phyloP scores from a whole-genome alignment of 2,797 vertebrate genomes.

The Pangasius djambal region DNA sequence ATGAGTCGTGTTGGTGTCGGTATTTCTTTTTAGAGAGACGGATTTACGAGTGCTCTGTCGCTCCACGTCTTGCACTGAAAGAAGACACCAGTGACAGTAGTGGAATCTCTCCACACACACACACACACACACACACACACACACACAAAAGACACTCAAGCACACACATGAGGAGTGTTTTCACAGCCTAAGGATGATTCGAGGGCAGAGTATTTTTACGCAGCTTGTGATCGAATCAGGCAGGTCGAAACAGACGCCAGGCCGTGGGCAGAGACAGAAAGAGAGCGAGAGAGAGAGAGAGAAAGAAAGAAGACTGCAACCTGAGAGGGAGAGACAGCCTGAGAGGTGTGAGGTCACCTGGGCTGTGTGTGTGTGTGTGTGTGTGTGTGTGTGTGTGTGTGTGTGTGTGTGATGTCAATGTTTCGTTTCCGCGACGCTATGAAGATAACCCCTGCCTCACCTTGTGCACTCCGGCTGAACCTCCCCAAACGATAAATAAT shows the following conservation, averaged over 20 bases:
- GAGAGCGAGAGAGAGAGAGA: not conserved
- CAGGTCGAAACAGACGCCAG: conserved; percentile 41
- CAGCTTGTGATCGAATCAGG: conserved; percentile 32
- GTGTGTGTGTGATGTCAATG: conserved; percentile 10
- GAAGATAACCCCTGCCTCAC: conserved; percentile 72
- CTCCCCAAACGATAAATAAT: conserved; percentile 73
- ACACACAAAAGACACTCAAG: conserved; percentile 27
- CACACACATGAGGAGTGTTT: conserved; percentile 20
- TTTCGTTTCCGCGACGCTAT: conserved; percentile 34
- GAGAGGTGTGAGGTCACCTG: conserved; percentile 35
- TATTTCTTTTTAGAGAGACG: conserved; percentile 29
- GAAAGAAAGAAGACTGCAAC: conserved; percentile 1
- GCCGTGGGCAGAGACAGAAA: not conserved
- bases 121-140: conserved; percentile 37
- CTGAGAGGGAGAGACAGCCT: conserved; percentile 10
- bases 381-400: conserved; percentile 18
- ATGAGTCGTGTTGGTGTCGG: conserved; percentile 13
- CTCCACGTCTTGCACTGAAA: conserved; percentile 63
- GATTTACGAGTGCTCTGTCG: conserved; percentile 43
- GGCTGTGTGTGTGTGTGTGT: conserved; percentile 15
- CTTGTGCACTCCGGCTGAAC: conserved; percentile 75
- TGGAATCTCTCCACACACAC: conserved; percentile 67
- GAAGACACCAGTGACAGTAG: conserved; percentile 70
- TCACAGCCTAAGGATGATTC: conserved; percentile 10
- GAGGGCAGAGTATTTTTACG: conserved; percentile 25